phyloP scores from a whole-genome alignment of 1,140 invertebrate species.

The Pentalonia nigronervosa region DNA sequence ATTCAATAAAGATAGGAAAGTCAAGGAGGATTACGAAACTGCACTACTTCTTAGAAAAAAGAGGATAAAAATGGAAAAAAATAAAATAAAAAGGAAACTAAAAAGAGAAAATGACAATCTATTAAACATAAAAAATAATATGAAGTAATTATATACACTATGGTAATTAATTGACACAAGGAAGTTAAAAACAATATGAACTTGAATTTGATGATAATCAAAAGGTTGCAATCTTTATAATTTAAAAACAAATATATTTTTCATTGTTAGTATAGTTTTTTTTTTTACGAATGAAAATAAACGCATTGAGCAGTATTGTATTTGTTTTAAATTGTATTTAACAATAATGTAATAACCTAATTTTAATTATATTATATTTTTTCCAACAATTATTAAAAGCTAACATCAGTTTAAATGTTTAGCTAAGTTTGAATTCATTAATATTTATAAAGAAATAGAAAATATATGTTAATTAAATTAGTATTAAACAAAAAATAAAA shows the following conservation, averaged over 20 bases:
- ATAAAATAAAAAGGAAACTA: slow-evolving; percentile 7
- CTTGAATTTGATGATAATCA: too few relatives aligned
- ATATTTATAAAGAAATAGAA: background rate
- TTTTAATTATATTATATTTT: background rate
- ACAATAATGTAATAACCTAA: background rate
- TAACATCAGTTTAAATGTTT: background rate
- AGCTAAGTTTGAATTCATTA: background rate
- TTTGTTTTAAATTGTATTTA: background rate
- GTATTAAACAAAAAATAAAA: slow-evolving; percentile 9
- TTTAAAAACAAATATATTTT: background rate
- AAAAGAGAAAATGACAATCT: slow-evolving; percentile 26
- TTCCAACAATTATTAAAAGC: background rate
- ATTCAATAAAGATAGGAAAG: background rate
- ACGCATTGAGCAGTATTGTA: background rate
- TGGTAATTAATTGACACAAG: background rate
- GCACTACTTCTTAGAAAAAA: background rate
- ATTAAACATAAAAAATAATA: background rate
- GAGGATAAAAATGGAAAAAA: slow-evolving; percentile 21
- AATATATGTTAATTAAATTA: slow-evolving; percentile 27
- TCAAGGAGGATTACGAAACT: background rate
- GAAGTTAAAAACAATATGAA: background rate
- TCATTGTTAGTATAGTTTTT: background rate
- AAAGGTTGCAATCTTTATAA: too few relatives aligned
- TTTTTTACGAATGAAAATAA: background rate
- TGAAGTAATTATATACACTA: background rate